Evolutionary conservation across 2,113 vertebrate species (phyloP), one percentile per base, ranked within the genome.

Genomic region (Murina feae): DNA sequence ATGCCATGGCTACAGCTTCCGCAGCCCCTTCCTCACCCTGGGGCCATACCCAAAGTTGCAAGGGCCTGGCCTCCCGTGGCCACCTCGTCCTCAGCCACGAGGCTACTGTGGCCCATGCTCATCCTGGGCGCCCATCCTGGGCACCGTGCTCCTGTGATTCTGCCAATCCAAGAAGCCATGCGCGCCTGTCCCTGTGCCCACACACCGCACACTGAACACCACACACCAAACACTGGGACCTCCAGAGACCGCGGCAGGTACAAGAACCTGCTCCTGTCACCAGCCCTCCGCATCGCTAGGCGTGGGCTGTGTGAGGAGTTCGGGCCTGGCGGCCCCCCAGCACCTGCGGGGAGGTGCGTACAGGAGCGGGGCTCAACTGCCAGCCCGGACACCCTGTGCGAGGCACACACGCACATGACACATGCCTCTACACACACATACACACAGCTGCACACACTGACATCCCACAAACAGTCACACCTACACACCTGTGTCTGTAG

Each of bases 1-100:
- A 99, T 0, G 99, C 99, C 6, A 99, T 99, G 99, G 99, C 92
- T 99, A 99, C 98, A 99, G 99, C 98, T 99, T 99, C 97, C 98
- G 99, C 89, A 99, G 99, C 0, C 99, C 99, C 91, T 99, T 99
- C 94, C 99, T 99, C 60, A 99, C 99, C 0, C 99, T 99, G 76
- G 98, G 99, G n/a, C 99, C 99, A 95, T 99, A 99, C 96, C 98
- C 98, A 66, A 99, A 99, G 95, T 99, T 99, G 0, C 99, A 98
- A 0, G 98, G 97, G 35, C 98, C 98, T 4, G 97, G 35, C 98
- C 98, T 4, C 97, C 98, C 0, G 96, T 99, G 88, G 97, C 98
- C 5, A 97, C 98, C 2, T 95, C 47, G 0, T 98, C 99, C 1
- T 97, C 99, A 0, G 95, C 98, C 79, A 98, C 98, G 8, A 98